Base-by-base conservation (phyloP, 2,888 invertebrate genomes). In the Zygothrica quintamaculata region DNA sequence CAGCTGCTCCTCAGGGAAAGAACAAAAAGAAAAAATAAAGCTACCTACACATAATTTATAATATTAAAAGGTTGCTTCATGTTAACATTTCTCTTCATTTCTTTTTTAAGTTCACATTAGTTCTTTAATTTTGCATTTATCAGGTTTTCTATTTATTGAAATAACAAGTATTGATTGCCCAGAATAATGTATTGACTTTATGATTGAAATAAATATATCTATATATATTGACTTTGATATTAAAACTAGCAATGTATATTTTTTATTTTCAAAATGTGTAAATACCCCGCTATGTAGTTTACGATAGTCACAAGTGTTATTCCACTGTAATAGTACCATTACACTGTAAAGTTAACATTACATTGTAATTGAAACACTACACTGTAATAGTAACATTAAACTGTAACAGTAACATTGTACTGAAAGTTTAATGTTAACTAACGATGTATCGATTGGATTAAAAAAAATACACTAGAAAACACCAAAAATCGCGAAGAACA, bases 1-100 rank as follows among this genome's bases (percentile, higher is more conserved):
- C 74, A 1, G 64, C 71, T 37, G 67, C 58, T 1, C 52, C 73
- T 5, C 86, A 88, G 47, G 80, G 82, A 43, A 90, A 90, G 60
- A 87, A 81, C 47, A 90, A 89, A 71, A 90, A 90, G 70, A 90
- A 90, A 56, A 89, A 90, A 78, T 90, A 85, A 82, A 53, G 8
- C 44, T 9, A 40, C 34, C 12, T 25, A 29, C 25, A 44, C 26
- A 12, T 11, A 36, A 44, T 29, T 1, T 11, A 13, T 5, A 34
- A 22, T 42, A 29, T 33, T 56, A 37, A 43, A 40, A 59, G 34
- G 42, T 62, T 62, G 62, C 60, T 52, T 56, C 48, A 44, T 51
- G 51, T 55, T 37, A 43, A 70, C 51, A 58, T 43, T 65, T 80
- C 58, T 61, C 62, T 39, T 72, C 52, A 68, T 69, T 65, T 39